phyloP scores from a whole-genome alignment of 2,797 vertebrate species.

The Buceros bicornis region DNA sequence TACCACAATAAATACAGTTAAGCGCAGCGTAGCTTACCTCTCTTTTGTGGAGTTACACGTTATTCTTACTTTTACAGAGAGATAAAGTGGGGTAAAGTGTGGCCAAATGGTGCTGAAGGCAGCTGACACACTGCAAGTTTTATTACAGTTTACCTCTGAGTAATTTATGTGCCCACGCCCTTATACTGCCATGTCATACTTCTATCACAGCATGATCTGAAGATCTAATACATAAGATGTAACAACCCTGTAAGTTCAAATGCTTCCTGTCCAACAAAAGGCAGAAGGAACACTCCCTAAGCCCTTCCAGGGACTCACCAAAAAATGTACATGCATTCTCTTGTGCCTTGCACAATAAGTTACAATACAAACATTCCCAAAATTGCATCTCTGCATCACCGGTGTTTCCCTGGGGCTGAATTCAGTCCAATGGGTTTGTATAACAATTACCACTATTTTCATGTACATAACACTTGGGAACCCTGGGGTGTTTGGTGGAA shows the following conservation, averaged over 20 bases:
- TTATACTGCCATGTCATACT: neutral
- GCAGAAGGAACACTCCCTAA: neutral
- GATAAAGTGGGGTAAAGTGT: neutral
- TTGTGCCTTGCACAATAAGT: neutral
- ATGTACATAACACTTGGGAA: neutral
- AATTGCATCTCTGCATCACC: neutral
- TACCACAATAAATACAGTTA: neutral
- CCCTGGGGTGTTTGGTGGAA: neutral
- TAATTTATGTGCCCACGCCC: conserved; percentile 32
- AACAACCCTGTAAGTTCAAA: neutral
- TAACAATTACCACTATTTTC: neutral
- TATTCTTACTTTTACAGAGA: neutral
- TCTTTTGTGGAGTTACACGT: fast-evolving
- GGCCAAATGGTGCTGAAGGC: neutral
- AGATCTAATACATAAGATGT: neutral
- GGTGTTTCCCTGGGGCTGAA: neutral
- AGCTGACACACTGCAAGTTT: neutral
- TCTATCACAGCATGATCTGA: neutral
- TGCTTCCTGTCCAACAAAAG: neutral
- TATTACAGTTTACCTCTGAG: conserved; percentile 4
- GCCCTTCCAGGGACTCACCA: neutral
- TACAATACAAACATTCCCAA: neutral
- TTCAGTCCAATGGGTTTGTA: neutral
- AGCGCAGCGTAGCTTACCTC: neutral
- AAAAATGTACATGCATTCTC: fast-evolving